phyloP scores from a whole-genome alignment of 2,888 invertebrate genomes.

The Cryptocheilus praepositus region DNA sequence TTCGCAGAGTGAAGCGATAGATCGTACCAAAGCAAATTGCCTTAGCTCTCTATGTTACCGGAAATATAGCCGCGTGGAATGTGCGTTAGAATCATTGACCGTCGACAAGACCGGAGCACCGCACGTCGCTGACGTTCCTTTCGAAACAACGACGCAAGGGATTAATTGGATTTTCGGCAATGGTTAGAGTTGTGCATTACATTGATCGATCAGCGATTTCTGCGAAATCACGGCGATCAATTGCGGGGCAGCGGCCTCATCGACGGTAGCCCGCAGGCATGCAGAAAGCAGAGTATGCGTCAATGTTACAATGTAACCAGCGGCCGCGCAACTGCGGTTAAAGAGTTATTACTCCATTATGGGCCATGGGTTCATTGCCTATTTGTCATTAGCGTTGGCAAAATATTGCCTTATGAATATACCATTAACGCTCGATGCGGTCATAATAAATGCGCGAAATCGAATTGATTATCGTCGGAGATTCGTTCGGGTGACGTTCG shows the following conservation, averaged over 20 bases:
- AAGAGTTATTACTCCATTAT: constrained; percentile 56
- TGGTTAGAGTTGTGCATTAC: too few relatives aligned
- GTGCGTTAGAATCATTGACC: too few relatives aligned
- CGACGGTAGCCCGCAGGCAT: constrained; percentile 38
- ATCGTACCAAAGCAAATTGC: too few relatives aligned
- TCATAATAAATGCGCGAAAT: constrained; percentile 65
- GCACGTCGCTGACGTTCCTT: too few relatives aligned
- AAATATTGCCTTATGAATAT: constrained; percentile 64
- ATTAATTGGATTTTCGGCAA: constrained; percentile 1
- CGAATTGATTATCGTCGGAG: constrained; percentile 64
- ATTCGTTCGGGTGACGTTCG: constrained; percentile 37
- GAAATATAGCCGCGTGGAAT: too few relatives aligned
- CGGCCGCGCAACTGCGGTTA: constrained; percentile 40
- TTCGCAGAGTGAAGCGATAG: too few relatives aligned
- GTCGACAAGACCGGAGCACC: too few relatives aligned
- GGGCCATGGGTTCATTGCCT: constrained; percentile 51
- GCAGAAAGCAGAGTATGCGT: constrained; percentile 43
- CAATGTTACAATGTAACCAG: constrained; percentile 43
- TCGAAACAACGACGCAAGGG: not conserved
- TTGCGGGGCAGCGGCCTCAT: too few relatives aligned
- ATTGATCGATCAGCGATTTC: too few relatives aligned
- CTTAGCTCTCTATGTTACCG: too few relatives aligned
- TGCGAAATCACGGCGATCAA: too few relatives aligned
- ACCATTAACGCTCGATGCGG: constrained; percentile 48
- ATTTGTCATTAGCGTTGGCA: constrained; percentile 56